Conservation (phyloP, 2,797 vertebrate species). For the Betta splendens region DNA sequence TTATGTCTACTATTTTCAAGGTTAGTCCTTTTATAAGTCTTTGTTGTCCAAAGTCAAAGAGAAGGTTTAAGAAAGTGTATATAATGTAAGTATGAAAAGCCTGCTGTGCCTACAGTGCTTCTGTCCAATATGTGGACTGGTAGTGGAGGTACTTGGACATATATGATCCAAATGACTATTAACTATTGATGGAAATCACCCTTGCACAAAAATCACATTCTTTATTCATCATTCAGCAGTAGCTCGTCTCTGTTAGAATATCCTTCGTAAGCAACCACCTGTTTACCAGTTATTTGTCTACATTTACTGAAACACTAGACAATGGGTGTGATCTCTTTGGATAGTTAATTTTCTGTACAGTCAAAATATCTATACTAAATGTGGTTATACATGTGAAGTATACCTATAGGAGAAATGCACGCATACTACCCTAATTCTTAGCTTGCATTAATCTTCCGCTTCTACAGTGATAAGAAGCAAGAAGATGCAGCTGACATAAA, state of each 20-base stretch:
- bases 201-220: constrained; percentile 32
- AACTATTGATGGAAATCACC: constrained; percentile 26
- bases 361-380: constrained; percentile 48
- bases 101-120: constrained; percentile 72
- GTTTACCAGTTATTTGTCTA: constrained; percentile 31
- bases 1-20: constrained; percentile 49
- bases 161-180: constrained; percentile 46
- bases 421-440: constrained; percentile 26
- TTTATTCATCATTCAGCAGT: constrained; percentile 22
- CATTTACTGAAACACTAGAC: constrained; percentile 58
- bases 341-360: constrained; percentile 56
- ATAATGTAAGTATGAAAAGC: constrained; percentile 73
- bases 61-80: constrained; percentile 64
- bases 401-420: constrained; percentile 47
- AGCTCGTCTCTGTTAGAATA: constrained; percentile 28
- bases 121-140: constrained; percentile 41
- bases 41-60: constrained; percentile 72
- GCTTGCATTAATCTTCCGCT: constrained; percentile 48
- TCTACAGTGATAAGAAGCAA: constrained; percentile 22
- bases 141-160: constrained; percentile 31
- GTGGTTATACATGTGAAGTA: constrained; percentile 45
- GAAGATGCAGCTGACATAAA: constrained; percentile 37
- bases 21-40: constrained; percentile 38
- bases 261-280: constrained; percentile 27
- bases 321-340: constrained; percentile 31